phyloP scores from a whole-genome alignment of 2,888 invertebrate species.

The Tolmerus cingulatus region DNA sequence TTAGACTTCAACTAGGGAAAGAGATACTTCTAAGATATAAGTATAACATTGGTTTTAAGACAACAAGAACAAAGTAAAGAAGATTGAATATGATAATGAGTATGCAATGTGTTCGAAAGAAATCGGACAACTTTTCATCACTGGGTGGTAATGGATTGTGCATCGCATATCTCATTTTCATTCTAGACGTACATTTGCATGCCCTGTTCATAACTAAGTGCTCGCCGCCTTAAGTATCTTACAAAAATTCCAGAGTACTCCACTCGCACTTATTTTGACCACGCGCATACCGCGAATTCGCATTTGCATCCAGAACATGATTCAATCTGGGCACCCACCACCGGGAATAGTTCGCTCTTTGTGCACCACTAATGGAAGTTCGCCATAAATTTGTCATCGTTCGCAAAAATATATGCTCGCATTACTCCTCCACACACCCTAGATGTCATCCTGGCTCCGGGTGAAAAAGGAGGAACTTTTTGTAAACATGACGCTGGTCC shows the following conservation, averaged over 20 bases:
- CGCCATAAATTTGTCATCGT: constrained; percentile 43
- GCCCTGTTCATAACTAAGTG: neutral
- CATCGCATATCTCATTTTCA: neutral
- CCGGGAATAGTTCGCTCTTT: neutral
- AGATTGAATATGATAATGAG: neutral
- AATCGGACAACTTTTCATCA: neutral
- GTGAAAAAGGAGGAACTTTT: constrained; percentile 3
- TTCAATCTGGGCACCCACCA: neutral
- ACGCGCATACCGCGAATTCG: neutral
- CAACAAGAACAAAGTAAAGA: no score
- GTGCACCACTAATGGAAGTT: constrained; percentile 35
- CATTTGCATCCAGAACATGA: neutral
- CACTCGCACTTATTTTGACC: neutral
- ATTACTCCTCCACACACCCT: constrained; percentile 9
- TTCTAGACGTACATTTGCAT: neutral
- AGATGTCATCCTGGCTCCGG: neutral
- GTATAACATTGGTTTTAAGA: no score
- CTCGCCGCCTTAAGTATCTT: neutral
- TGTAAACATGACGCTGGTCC: constrained; percentile 38
- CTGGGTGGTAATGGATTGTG: neutral
- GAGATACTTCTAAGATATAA: no score
- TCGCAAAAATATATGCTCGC: constrained; percentile 17
- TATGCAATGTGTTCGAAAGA: neutral
- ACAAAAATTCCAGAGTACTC: neutral
- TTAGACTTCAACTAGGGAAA: no score